phyloP scores from a whole-genome alignment of 2,113 vertebrate species.

The Dunckerocampus dactyliophorus region DNA sequence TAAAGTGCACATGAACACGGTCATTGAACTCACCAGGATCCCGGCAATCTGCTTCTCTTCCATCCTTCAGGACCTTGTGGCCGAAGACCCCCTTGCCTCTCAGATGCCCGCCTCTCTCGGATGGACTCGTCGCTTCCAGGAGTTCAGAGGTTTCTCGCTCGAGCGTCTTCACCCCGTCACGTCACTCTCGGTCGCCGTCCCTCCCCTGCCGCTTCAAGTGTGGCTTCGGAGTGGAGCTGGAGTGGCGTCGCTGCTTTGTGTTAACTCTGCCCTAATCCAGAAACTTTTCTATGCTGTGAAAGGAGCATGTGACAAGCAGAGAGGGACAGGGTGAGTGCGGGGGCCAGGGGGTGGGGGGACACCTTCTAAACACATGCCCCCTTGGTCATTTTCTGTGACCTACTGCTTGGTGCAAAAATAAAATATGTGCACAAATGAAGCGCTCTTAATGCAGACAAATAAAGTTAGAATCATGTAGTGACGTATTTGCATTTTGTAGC shows the following conservation, averaged over 20 bases:
- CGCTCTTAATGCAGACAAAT: conserved; percentile 8
- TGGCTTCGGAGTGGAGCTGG: conserved; percentile 60
- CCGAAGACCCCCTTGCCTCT: conserved; percentile 59
- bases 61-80: conserved; percentile 66
- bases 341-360: conserved; percentile 27
- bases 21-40: conserved; percentile 68
- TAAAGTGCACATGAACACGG: conserved; percentile 5
- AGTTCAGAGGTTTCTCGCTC: conserved; percentile 33
- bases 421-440: background rate
- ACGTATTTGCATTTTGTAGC: conserved; percentile 63
- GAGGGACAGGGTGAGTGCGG: conserved; percentile 32
- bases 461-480: conserved; percentile 39
- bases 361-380: conserved; percentile 60
- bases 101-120: conserved; percentile 38
- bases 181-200: conserved; percentile 37
- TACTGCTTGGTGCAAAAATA: background rate
- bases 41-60: conserved; percentile 72
- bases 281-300: conserved; percentile 80
- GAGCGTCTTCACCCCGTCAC: conserved; percentile 45
- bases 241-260: conserved; percentile 73
- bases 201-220: conserved; percentile 53
- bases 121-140: conserved; percentile 32
- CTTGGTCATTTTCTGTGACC: conserved; percentile 6
- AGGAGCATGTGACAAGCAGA: conserved; percentile 74
- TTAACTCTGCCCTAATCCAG: conserved; percentile 77